Base-by-base conservation (phyloP, 2,797 vertebrate genomes). In the Mus minutoides region DNA sequence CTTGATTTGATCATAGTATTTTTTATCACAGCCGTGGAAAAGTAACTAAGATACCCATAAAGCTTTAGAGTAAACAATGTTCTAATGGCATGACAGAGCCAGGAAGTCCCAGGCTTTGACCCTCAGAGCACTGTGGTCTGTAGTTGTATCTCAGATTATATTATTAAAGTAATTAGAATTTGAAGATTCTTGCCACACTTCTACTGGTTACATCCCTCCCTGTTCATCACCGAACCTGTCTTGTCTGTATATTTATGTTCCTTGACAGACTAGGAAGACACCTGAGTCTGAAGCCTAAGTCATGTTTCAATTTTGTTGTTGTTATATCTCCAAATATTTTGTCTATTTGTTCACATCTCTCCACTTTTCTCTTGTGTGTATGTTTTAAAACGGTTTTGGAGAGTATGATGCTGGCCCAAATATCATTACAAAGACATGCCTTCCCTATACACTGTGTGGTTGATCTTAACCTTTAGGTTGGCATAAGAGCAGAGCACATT, bases 381-480 rank as follows among this genome's bases (percentile, higher is more conserved):
- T 90, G 24, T 73, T 87, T 34, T 52, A 83, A 95, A 94, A 94
- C 22, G 40, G 31, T n/a, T n/a, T 94, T 75, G 62, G 56, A 22
- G 37, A 75, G 29, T 95, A 40, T 58, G 67, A 43, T 37, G 46
- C 67, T 95, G 88, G 90, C 56, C 26, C 83, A 46, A 19, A 89
- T 49, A 83, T 17, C 89, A 64, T 11, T 62, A 88, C 86, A 95
- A 87, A 96, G 73, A 43, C 40, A 64, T 86, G 37, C 10, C 4
- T 94, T 88, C 79, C 22, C 67, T 84, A 79, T 76, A 69, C 58
- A 86, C 49, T 87, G 69, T 37, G 37, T 29, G 90, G 49, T 92
- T 97, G 62, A 88, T 88, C 46, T 79, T 92, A 49, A 93, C 94
- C 92, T 89, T 73, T 56, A 96, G 37, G 94, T 80, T 92, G 40